A percentile compares a stretch with the other conserved stretches of the same genome.
Evolutionary conservation across 2,113 vertebrate genomes (phyloP).

Genomic region (Sander lucioperca): DNA sequence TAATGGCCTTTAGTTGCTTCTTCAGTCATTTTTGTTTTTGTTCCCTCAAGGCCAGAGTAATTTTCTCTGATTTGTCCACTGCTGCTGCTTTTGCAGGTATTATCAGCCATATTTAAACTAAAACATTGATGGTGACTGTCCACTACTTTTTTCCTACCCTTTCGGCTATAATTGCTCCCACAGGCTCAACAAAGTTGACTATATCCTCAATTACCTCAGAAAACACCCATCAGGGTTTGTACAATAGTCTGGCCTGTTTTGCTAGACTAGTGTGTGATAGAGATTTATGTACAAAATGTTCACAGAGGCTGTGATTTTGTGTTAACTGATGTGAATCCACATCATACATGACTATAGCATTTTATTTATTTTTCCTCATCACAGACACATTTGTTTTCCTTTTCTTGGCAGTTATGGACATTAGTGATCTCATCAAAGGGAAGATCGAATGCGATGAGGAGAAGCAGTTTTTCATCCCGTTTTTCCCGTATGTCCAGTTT

Average conservation of each 20-base stretch:
- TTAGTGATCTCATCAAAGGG: slow-evolving; percentile 96
- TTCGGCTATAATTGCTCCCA: background rate
- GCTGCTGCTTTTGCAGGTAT: slow-evolving; percentile 6
- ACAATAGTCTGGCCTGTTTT: background rate
- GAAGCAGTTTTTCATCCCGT: slow-evolving; percentile 97
- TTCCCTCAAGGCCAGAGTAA: slow-evolving; percentile 9
- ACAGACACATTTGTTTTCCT: slow-evolving; percentile 46
- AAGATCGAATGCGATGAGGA: slow-evolving; percentile 96
- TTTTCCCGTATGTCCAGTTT: slow-evolving; percentile 91
- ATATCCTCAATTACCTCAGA: background rate
- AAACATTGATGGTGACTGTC: slow-evolving; percentile 17
- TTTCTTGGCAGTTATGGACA: slow-evolving; percentile 93
- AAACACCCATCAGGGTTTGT: background rate
- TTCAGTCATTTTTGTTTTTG: slow-evolving; percentile 21
- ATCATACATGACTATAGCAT: background rate
- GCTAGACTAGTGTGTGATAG: background rate
- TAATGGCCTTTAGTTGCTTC: background rate
- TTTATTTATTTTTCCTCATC: slow-evolving; percentile 42
- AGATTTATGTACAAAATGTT: background rate
- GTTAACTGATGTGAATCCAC: slow-evolving; percentile 20
- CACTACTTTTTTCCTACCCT: background rate
- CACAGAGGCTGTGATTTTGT: background rate
- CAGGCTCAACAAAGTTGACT: background rate
- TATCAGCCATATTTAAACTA: slow-evolving; percentile 16
- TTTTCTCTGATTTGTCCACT: slow-evolving; percentile 13